These are phyloP conservation scores for Psittacula echo DNA, from an alignment of 2,797 vertebrate genomes.

Conservation along the genomic window DNA sequence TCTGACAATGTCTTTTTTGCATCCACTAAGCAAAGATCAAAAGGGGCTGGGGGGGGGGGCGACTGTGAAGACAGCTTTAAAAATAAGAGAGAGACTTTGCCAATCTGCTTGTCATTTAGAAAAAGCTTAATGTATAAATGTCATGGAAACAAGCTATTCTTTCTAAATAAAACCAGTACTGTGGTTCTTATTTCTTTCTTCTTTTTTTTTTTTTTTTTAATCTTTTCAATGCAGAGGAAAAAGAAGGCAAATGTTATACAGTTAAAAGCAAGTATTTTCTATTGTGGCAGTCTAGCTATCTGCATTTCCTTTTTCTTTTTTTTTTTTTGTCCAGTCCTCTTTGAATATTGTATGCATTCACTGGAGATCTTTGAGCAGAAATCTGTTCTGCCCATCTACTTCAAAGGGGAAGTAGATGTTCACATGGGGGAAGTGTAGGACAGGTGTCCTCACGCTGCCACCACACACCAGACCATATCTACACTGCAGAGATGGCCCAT, in stretches of 20 bases:
- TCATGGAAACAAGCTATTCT: constrained; percentile 71
- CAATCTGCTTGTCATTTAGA: constrained; percentile 75
- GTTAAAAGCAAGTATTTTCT: constrained; percentile 63
- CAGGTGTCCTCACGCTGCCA: accelerated
- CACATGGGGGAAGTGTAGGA: neutral
- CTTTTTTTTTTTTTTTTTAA: constrained; percentile 53
- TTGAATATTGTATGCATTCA: neutral
- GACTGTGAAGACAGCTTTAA: neutral
- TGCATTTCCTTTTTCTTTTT: neutral
- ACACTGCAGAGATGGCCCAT: neutral
- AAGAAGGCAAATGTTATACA: constrained; percentile 65
- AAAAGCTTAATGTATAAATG: constrained; percentile 73
- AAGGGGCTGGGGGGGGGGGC: neutral
- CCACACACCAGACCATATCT: neutral
- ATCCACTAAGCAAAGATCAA: constrained; percentile 54
- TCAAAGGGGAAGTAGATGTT: neutral
- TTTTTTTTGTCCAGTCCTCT: neutral
- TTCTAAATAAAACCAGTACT: constrained; percentile 23
- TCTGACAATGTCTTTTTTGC: constrained; percentile 52
- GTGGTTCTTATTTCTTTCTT: neutral
- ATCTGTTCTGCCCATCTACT: neutral
- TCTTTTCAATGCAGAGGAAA: constrained; percentile 59
- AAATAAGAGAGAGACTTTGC: constrained; percentile 56
- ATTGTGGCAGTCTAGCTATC: neutral
- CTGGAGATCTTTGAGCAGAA: neutral